Percentiles rank a stretch among this genome's conserved stretches.
These are phyloP conservation scores for Cyclophora albipunctata DNA, from an alignment of 2,888 invertebrate species.

Conservation along the genomic window DNA sequence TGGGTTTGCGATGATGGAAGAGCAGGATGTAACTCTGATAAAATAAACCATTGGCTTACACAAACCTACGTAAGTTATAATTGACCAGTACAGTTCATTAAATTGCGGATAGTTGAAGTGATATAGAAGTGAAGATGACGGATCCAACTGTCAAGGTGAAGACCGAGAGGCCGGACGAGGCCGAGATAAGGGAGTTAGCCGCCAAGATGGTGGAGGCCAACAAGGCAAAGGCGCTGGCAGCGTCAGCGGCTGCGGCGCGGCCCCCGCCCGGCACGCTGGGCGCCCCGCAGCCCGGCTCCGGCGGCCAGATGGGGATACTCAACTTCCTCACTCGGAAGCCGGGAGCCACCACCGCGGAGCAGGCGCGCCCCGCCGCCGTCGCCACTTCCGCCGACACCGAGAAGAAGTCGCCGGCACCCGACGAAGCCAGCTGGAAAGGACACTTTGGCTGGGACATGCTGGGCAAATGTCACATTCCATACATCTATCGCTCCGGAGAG, in stretches of 20 bases:
- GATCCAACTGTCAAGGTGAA: constrained; percentile 74
- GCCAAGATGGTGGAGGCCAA: constrained; percentile 91
- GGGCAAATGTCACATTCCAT: constrained; percentile 90
- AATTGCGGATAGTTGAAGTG: constrained; percentile 1
- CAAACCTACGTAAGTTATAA: constrained; percentile 9
- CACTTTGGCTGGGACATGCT: constrained; percentile 94
- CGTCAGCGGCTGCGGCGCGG: constrained; percentile 68
- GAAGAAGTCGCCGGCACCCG: constrained; percentile 69
- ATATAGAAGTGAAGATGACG: constrained; percentile 40
- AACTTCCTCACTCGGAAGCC: constrained; percentile 76
- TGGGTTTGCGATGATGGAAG: constrained; percentile 21
- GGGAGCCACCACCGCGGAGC: constrained; percentile 33
- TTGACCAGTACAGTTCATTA: background rate
- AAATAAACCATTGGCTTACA: constrained; percentile 11
- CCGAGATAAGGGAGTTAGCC: constrained; percentile 90
- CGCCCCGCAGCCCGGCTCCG: constrained; percentile 49
- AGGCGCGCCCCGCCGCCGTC: constrained; percentile 43
- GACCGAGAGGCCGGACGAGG: constrained; percentile 87
- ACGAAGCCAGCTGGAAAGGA: constrained; percentile 86
- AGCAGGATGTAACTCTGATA: constrained; percentile 55
- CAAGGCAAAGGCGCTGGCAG: constrained; percentile 77
- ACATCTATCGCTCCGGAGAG: constrained; percentile 87
- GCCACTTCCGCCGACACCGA: constrained; percentile 38
- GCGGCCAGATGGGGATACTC: constrained; percentile 75
- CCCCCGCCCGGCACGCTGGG: constrained; percentile 58